Conservation (phyloP, 2,113 vertebrate species). For the Seriola aureovittata region DNA sequence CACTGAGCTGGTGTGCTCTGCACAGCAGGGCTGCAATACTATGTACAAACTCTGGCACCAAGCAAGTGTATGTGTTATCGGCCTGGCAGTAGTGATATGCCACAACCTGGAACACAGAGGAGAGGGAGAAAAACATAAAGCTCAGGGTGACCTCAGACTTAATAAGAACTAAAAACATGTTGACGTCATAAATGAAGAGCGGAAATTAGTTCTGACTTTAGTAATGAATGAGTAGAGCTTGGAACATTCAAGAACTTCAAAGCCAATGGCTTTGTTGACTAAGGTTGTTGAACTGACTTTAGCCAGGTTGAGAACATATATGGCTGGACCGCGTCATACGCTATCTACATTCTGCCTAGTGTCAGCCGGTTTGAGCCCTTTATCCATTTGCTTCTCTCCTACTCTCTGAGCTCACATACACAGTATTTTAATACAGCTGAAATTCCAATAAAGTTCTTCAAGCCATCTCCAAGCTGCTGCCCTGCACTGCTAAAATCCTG, state of each 20-base stretch:
- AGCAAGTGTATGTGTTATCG: constrained; percentile 97
- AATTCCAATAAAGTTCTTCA: too few relatives aligned
- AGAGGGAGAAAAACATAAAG: not conserved
- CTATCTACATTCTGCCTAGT: too few relatives aligned
- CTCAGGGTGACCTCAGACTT: not conserved
- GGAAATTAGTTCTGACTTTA: not conserved
- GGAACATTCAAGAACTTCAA: not conserved
- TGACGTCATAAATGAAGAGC: not conserved
- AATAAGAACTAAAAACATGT: not conserved
- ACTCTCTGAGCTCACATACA: too few relatives aligned
- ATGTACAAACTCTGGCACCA: constrained; percentile 97
- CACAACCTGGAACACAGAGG: constrained; percentile 87
- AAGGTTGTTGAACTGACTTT: too few relatives aligned
- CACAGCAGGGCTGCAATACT: constrained; percentile 95
- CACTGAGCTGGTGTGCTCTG: constrained; percentile 88
- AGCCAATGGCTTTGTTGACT: not conserved
- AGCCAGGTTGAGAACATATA: not conserved
- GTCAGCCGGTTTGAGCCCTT: too few relatives aligned
- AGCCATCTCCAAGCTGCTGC: too few relatives aligned
- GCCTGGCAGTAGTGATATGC: constrained; percentile 99
- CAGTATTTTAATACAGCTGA: too few relatives aligned
- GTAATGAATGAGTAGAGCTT: constrained; percentile 17
- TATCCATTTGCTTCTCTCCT: too few relatives aligned
- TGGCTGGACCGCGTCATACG: too few relatives aligned
- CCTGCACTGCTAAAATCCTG: too few relatives aligned